A percentile compares a stretch with the other conserved stretches of the same genome.
Evolutionary conservation across 2,888 invertebrate genomes (phyloP).

Genomic region (Mythimna albipuncta): DNA sequence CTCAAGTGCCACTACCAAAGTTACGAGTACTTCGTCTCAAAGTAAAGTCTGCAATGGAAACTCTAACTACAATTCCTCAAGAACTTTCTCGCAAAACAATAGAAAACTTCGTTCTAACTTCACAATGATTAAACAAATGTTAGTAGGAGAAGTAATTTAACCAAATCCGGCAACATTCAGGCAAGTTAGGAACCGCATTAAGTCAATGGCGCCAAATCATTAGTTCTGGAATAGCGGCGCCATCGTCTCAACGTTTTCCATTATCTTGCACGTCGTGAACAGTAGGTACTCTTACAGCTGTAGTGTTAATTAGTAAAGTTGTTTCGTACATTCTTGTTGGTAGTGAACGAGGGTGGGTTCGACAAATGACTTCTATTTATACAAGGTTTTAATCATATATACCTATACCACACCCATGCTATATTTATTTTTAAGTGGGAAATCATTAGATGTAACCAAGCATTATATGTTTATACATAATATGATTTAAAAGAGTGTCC

Average conservation of each 20-base stretch:
- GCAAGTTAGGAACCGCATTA: conserved; percentile 58
- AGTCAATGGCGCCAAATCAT: conserved; percentile 60
- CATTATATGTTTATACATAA: no score
- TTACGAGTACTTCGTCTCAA: background rate
- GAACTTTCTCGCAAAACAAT: conserved; percentile 45
- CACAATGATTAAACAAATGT: conserved; percentile 59
- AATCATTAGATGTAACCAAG: no score
- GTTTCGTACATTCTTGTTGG: conserved; percentile 47
- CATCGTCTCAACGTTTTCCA: conserved; percentile 54
- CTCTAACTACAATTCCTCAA: conserved; percentile 15
- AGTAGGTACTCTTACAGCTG: conserved; percentile 31
- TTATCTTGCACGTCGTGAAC: conserved; percentile 60
- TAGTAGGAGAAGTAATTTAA: conserved; percentile 61
- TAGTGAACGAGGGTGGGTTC: conserved; percentile 18
- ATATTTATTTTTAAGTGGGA: no score
- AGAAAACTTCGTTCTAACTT: conserved; percentile 50
- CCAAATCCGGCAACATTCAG: conserved; percentile 48
- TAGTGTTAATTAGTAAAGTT: conserved; percentile 60
- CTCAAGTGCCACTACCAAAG: conserved; percentile 3
- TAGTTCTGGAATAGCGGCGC: conserved; percentile 58
- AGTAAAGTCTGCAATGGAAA: conserved; percentile 30
- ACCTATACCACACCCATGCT: background rate
- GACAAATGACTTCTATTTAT: background rate
- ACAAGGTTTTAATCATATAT: background rate
- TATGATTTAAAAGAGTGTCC: no score